phyloP scores from a whole-genome alignment of 2,888 invertebrate genomes.

The Scrobipalpa atriplicella region DNA sequence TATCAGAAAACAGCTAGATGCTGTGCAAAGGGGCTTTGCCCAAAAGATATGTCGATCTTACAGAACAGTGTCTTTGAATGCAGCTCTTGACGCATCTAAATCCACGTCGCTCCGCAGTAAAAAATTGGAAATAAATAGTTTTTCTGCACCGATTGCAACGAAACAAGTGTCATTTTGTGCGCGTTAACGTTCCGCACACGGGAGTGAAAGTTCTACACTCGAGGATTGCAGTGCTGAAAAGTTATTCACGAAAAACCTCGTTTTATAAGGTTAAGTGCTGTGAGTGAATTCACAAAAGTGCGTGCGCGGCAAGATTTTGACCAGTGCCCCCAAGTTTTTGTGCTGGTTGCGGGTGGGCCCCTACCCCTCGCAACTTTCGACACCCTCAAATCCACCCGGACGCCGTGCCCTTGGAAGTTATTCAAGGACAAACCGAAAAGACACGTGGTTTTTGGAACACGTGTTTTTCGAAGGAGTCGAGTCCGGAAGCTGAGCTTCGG shows the following conservation, averaged over 20 bases:
- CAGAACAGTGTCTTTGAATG: no score
- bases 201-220: not conserved
- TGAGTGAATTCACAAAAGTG: not conserved
- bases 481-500: not conserved
- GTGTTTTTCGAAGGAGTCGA: not conserved
- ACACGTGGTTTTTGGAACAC: not conserved
- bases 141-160: not conserved
- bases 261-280: not conserved
- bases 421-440: not conserved
- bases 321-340: not conserved
- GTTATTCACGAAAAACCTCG: not conserved
- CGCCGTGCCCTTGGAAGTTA: not conserved
- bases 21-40: no score
- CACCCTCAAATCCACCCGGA: not conserved
- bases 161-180: not conserved
- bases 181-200: not conserved
- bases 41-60: no score
- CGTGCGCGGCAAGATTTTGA: not conserved
- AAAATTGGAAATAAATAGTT: no score
- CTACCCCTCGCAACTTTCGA: not conserved
- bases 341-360: not conserved
- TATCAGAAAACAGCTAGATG: no score
- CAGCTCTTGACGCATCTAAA: no score
- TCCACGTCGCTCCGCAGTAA: not conserved
- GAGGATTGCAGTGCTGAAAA: not conserved